These are phyloP conservation scores for Zoanthus sansibaricus DNA, from an alignment of 92 coral and sea anemone species.

Conservation along the genomic window DNA sequence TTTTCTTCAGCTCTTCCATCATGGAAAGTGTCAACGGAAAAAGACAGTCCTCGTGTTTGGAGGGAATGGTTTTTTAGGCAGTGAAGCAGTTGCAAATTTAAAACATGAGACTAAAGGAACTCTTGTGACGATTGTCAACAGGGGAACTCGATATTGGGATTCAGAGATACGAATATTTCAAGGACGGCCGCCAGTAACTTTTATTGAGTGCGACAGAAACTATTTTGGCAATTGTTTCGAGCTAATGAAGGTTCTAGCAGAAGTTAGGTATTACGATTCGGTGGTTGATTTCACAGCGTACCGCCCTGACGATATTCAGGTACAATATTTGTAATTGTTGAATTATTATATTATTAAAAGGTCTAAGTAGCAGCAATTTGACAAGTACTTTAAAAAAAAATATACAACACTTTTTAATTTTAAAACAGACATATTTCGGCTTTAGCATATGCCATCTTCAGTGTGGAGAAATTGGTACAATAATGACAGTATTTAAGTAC, in stretches of 20 bases:
- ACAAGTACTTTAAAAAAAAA: no score
- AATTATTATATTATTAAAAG: not conserved
- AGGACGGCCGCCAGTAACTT: slow-evolving; percentile 35
- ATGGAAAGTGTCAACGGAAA: not conserved
- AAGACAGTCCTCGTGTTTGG: slow-evolving; percentile 29
- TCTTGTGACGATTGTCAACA: slow-evolving; percentile 28
- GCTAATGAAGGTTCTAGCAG: not conserved
- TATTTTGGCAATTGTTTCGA: slow-evolving; percentile 6
- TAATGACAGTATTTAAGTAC: no score
- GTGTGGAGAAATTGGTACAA: no score
- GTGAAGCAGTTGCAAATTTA: slow-evolving; percentile 35
- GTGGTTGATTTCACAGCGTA: slow-evolving; percentile 39
- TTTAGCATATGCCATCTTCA: no score
- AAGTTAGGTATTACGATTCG: not conserved
- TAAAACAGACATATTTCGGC: no score
- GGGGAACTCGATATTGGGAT: slow-evolving; percentile 46
- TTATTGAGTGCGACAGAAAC: slow-evolving; percentile 28
- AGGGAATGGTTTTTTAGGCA: slow-evolving; percentile 40
- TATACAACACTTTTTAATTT: no score
- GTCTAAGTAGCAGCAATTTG: no score
- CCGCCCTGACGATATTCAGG: slow-evolving; percentile 21
- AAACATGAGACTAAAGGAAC: slow-evolving; percentile 37
- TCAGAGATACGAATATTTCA: slow-evolving; percentile 23
- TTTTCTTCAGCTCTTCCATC: slow-evolving; percentile 8
- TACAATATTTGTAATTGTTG: not conserved